These are phyloP conservation scores for Furcula furcula DNA, from an alignment of 2,888 invertebrate genomes.

Conservation along the genomic window DNA sequence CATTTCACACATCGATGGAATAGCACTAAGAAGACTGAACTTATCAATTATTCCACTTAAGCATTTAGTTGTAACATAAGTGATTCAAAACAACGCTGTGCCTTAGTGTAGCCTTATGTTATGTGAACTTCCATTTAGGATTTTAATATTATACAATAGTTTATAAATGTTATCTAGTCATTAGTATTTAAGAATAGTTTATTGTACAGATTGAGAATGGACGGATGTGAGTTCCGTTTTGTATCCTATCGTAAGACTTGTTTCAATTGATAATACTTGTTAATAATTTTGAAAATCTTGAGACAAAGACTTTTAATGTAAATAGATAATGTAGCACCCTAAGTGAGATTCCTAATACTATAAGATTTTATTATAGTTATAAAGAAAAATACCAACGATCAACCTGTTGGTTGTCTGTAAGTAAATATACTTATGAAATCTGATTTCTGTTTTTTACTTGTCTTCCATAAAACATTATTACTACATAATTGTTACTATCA, in stretches of 20 bases:
- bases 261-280: constrained; percentile 19
- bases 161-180: constrained; percentile 77
- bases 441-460: neutral
- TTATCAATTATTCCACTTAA: constrained; percentile 64
- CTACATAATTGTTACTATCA: too few species aligned
- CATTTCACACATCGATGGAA: constrained; percentile 69
- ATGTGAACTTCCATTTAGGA: constrained; percentile 54
- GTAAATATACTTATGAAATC: constrained; percentile 24
- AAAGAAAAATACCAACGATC: constrained; percentile 44
- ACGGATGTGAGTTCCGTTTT: constrained; percentile 8
- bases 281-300: constrained; percentile 33
- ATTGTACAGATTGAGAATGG: constrained; percentile 20
- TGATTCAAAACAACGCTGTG: constrained; percentile 71
- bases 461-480: neutral
- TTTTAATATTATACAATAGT: constrained; percentile 42
- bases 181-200: constrained; percentile 55
- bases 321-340: constrained; percentile 65
- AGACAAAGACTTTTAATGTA: constrained; percentile 75
- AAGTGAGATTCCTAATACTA: constrained; percentile 78
- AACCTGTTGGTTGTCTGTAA: constrained; percentile 50
- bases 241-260: constrained; percentile 1
- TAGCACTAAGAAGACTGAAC: constrained; percentile 72
- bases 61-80: constrained; percentile 72
- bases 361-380: constrained; percentile 54
- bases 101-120: constrained; percentile 65